Evolutionary conservation across 2,888 invertebrate species (phyloP).

Genomic region (Sinhomidia bicolor): DNA sequence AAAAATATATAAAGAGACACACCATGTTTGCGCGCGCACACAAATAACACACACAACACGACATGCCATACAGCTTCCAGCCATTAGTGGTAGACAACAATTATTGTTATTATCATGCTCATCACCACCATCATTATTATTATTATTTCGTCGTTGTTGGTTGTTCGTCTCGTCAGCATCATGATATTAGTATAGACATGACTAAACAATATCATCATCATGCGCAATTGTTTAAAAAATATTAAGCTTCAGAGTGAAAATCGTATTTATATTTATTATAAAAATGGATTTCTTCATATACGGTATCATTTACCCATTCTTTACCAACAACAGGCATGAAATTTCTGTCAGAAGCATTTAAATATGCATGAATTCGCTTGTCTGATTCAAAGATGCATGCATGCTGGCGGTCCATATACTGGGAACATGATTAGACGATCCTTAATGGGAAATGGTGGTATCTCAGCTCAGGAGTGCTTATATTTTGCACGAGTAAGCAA

Average conservation of each 20-base stretch:
- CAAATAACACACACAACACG: conserved; percentile 35
- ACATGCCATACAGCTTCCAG: conserved; percentile 47
- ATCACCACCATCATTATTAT: conserved; percentile 27
- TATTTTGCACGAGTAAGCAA: background rate
- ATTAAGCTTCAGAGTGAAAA: conserved; percentile 34
- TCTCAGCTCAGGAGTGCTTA: background rate
- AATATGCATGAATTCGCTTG: conserved; percentile 51
- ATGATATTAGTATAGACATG: background rate
- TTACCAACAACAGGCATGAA: conserved; percentile 48
- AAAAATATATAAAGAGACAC: background rate
- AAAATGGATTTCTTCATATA: conserved; percentile 32
- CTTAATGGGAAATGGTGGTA: conserved; percentile 39
- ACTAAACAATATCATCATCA: conserved; percentile 12
- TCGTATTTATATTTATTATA: conserved; percentile 37
- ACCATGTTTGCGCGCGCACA: conserved; percentile 30
- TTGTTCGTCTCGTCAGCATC: conserved; percentile 28
- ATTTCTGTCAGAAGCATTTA: conserved; percentile 51
- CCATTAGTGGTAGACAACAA: conserved; percentile 59
- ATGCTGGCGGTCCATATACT: conserved; percentile 31
- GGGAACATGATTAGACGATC: conserved; percentile 39
- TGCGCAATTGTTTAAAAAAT: conserved; percentile 34
- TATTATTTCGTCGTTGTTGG: background rate
- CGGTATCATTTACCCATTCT: conserved; percentile 47
- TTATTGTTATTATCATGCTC: conserved; percentile 64
- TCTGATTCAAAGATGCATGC: conserved; percentile 27